Percentiles rank a stretch among this genome's conserved stretches.
Conservation (phyloP, 2,113 vertebrate species). For the Leuciscus idus region DNA sequence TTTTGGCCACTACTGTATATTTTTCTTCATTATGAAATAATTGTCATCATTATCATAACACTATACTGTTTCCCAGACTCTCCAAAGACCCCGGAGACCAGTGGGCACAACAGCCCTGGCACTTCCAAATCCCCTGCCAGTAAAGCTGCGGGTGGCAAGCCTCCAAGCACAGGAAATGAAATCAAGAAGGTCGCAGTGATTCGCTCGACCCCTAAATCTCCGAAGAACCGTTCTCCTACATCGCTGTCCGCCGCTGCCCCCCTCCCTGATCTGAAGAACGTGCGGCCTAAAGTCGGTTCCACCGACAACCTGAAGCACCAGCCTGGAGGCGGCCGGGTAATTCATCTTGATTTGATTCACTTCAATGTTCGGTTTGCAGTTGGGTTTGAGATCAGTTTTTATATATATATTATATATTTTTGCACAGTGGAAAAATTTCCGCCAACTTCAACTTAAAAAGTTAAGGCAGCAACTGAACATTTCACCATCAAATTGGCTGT, state of each 20-base stretch:
- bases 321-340: slow-evolving; percentile 94
- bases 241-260: slow-evolving; percentile 75
- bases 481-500: neutral
- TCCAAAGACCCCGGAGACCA: slow-evolving; percentile 81
- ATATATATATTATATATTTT: too few species aligned
- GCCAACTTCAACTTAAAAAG: too few species aligned
- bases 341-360: neutral
- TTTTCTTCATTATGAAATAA: neutral
- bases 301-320: slow-evolving; percentile 96
- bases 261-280: slow-evolving; percentile 92
- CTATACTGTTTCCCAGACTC: slow-evolving; percentile 72
- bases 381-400: neutral
- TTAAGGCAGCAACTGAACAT: neutral
- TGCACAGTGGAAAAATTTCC: too few species aligned
- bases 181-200: slow-evolving; percentile 94
- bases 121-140: slow-evolving; percentile 90
- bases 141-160: slow-evolving; percentile 82
- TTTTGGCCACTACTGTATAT: too few species aligned
- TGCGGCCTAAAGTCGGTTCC: slow-evolving; percentile 94
- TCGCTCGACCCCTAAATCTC: slow-evolving; percentile 93
- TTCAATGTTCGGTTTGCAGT: neutral
- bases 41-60: neutral
- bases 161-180: slow-evolving; percentile 82
- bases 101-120: slow-evolving; percentile 94
- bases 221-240: slow-evolving; percentile 84